These are phyloP conservation scores for Tetramorium alpestre DNA, from an alignment of 1,140 invertebrate species.

Conservation along the genomic window DNA sequence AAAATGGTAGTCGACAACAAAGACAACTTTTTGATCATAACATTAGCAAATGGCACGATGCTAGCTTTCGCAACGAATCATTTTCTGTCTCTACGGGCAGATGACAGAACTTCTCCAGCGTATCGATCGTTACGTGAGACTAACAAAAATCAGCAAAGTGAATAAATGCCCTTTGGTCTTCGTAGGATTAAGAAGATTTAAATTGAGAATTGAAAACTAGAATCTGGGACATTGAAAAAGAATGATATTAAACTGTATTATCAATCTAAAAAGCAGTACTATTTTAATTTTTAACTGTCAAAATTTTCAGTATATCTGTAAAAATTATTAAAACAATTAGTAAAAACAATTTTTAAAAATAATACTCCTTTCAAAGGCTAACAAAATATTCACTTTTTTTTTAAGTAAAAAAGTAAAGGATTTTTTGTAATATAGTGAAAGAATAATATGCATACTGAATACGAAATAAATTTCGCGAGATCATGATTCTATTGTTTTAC, in stretches of 20 bases:
- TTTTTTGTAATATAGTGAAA: not conserved
- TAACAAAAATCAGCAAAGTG: constrained; percentile 47
- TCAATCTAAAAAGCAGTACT: not conserved
- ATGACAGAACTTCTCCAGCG: not conserved
- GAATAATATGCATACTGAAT: not conserved
- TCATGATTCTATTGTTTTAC: not conserved
- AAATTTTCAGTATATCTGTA: not conserved
- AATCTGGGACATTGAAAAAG: too few relatives aligned
- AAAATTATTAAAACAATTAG: too few relatives aligned
- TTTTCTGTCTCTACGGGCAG: constrained; percentile 2
- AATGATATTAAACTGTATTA: not conserved
- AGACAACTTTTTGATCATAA: constrained; percentile 28
- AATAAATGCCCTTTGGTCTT: constrained; percentile 1
- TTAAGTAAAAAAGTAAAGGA: not conserved
- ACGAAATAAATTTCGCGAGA: not conserved
- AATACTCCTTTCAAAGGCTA: not conserved
- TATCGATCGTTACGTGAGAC: constrained; percentile 17
- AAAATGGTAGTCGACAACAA: constrained; percentile 7
- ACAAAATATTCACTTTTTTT: not conserved
- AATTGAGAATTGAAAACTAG: not conserved
- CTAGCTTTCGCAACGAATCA: constrained; percentile 26
- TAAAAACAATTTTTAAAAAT: not conserved
- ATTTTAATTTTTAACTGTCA: not conserved
- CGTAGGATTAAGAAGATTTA: constrained; percentile 10
- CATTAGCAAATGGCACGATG: not conserved